These are phyloP conservation scores for Phoxinus phoxinus DNA, from an alignment of 2,113 vertebrate species.

Conservation along the genomic window DNA sequence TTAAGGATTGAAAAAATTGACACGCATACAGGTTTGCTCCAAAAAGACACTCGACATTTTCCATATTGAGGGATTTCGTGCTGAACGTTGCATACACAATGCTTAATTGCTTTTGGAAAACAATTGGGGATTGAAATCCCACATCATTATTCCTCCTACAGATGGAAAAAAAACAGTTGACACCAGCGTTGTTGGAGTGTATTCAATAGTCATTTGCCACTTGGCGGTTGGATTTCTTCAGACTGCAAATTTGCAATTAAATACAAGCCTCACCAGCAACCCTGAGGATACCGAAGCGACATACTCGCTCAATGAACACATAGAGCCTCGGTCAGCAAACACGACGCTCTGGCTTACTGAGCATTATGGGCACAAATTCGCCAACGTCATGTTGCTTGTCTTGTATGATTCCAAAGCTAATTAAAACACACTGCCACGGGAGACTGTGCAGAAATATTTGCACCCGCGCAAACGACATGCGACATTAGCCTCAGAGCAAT, in stretches of 20 bases:
- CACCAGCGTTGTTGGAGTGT: constrained; percentile 28
- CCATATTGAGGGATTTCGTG: constrained; percentile 31
- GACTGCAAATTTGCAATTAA: constrained; percentile 46
- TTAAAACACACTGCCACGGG: constrained; percentile 14
- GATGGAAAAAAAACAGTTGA: constrained; percentile 43
- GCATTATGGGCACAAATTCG: not conserved
- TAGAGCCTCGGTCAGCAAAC: constrained; percentile 26
- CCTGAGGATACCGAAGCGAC: constrained; percentile 3
- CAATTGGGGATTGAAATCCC: constrained; percentile 43
- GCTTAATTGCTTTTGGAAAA: constrained; percentile 43
- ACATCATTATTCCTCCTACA: constrained; percentile 31
- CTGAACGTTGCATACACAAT: constrained; percentile 18
- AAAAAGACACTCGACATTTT: constrained; percentile 34
- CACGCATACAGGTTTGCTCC: constrained; percentile 31
- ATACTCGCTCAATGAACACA: constrained; percentile 27
- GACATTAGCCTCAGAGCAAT: constrained; percentile 8
- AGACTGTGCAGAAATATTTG: constrained; percentile 9
- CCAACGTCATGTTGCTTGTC: constrained; percentile 1
- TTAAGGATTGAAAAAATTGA: not conserved
- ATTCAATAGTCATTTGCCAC: constrained; percentile 47
- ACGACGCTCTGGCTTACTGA: not conserved
- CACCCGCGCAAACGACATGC: constrained; percentile 1
- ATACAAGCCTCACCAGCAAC: constrained; percentile 12
- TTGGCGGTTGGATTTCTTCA: constrained; percentile 27
- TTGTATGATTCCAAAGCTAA: constrained; percentile 33